phyloP scores from a whole-genome alignment of 2,113 vertebrate species.

The Mohoua ochrocephala region DNA sequence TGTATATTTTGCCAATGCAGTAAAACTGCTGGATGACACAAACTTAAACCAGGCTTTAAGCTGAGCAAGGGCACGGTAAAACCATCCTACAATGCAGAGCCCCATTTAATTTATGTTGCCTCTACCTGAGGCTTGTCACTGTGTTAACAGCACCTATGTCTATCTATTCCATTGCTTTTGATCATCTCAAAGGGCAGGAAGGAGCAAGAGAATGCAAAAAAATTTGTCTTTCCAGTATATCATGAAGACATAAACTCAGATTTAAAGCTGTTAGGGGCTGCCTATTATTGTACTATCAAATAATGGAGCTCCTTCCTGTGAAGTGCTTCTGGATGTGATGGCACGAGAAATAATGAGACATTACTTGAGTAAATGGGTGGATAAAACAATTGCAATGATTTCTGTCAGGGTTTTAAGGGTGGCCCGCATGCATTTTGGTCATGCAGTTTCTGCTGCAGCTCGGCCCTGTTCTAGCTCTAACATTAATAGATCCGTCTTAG shows the following conservation, averaged over 20 bases:
- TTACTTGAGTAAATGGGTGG: background rate
- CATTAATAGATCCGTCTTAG: constrained; percentile 27
- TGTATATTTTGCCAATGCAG: background rate
- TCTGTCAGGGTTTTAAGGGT: background rate
- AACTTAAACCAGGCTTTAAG: background rate
- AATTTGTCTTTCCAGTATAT: background rate
- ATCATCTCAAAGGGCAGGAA: background rate
- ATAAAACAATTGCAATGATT: background rate
- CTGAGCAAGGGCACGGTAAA: background rate
- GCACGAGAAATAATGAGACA: background rate
- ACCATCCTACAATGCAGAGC: background rate
- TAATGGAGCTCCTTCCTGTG: background rate
- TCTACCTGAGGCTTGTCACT: background rate
- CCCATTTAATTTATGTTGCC: background rate
- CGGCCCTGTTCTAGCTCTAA: background rate
- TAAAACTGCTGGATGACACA: background rate
- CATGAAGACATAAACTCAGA: background rate
- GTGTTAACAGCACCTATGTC: background rate
- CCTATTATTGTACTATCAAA: background rate
- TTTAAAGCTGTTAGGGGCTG: background rate
- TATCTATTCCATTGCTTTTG: background rate
- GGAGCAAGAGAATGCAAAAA: background rate
- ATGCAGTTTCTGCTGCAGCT: constrained; percentile 4
- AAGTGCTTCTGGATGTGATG: background rate
- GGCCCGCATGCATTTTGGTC: background rate